Evolutionary conservation across 1,140 invertebrate species (phyloP), one percentile per base, ranked within the genome.

Genomic region (Hyphantria cunea): DNA sequence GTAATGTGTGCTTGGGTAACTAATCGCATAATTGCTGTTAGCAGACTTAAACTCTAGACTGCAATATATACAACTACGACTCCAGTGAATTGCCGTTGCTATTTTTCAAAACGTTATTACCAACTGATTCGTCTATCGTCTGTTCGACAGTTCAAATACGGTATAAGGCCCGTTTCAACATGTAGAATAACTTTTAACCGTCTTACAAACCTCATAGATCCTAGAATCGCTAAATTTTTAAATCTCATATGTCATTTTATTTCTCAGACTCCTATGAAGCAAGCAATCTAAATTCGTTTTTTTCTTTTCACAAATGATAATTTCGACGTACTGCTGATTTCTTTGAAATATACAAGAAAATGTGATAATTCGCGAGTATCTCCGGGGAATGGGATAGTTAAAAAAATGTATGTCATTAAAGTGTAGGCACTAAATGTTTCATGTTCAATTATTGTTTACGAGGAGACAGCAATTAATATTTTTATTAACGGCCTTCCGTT

Each of bases 391-490:
- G 25, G 6, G 9, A 7, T 48, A 48, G 44, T 58, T 58, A 44
- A 44, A 5, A 49, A 58, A 58, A 58, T 12, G 34, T 58, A 15
- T 58, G 45, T 12, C 55, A 39, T 34, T 56, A 37, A 47, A 33
- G 44, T 58, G 17, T 41, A 42, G 47, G 48, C 13, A 60, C 34
- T 60, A 73, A 70, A 74, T 68, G 68, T 69, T 74, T 71, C 68
- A 75, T 72, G 71, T 76, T 59, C 67, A 56, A 66, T 69, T 74
- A 70, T 75, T 65, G 58, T 84, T 86, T 78, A 84, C 70, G 81
- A 82, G 71, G 17, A 74, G 70, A 55, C 68, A 71, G 77, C 74
- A 85, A 84, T 86, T 84, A 88, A 86, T 81, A 80, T 78, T 84
- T 87, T 88, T 86, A 86, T 84, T 70, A 70, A 65, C 58, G 60